Base-by-base conservation (phyloP, 1,140 invertebrate species). In the Anastrepha ludens region DNA sequence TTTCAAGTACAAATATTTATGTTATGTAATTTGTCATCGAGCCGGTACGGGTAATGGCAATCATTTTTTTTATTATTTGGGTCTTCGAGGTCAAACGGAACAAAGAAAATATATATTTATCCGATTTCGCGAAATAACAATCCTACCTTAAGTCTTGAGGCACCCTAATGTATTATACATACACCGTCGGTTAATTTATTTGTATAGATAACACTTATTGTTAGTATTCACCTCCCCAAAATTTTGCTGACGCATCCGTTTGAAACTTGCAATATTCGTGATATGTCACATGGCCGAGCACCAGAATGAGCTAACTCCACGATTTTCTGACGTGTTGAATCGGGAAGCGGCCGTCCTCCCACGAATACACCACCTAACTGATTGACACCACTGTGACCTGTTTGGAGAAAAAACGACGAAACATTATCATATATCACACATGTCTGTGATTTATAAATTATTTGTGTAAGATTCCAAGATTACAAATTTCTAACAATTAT, bases 311-410 rank as follows among this genome's bases (percentile, higher is more conserved):
- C 98, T 92, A 99, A 94, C 94, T 99, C 98, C 88, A 99, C 98
- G 91, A 99, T 99, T 95, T 98, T 98, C 94, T 99, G 98, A 88
- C 99, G 95, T 65, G 98, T 99, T 78, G 97, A 97, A 94, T 99
- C 99, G 1, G 99, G 99, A 91, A 99, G 94, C 8, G 99, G 99
- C 88, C 99, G 95, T 41, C 99, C 99, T 94, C 99, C 99, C 88
- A 99, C 98, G 95, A 99, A 99, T 86, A 99, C 98, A 64, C 99
- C 99, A 87, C 99, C 99, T 89, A 99, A 96, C 94, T 99, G 99
- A 94, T 99, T 99, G 91, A 99, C 98, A 88, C 98, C 98, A 93
- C 97, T 98, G 95, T 99, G 98, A 89, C 98, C 98, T 39, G 41
- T 44, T 17, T 5, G 29, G 13, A 44, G 8, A n/a, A 47, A 2